Evolutionary conservation across 2,888 invertebrate genomes (phyloP), one percentile per base, ranked within the genome.

Genomic region (Acholoe squamosa): DNA sequence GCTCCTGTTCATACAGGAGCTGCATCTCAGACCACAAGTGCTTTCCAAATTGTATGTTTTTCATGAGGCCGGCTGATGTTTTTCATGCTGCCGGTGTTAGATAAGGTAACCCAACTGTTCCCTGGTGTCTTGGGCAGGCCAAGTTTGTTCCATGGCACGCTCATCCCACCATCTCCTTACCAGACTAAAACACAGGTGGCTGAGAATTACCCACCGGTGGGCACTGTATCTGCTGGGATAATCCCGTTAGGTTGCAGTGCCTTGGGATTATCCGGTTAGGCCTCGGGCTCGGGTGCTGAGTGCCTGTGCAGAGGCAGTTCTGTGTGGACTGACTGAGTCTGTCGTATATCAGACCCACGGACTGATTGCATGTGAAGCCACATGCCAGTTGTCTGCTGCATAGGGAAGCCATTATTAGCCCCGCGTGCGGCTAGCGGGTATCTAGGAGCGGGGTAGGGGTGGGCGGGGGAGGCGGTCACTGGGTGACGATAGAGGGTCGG

Each of bases 41-140:
- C 5, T 16, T 71, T 19, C 43, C 43, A n/a, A 43, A 3, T 43
- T 43, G 43, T 61, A 61, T 61, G 19, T 61, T 71, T 71, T 71
- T 71, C 25, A 43, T n/a, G 5, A 61, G 22, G 61, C n/a, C 19
- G 71, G 25, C 25, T 61, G 61, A 71, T 71, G 71, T 71, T 71
- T n/a, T n/a, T n/a, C n/a, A n/a, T n/a, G 28, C 71, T 71, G 71
- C 5, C 71, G 25, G 71, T 34, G 80, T 80, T 80, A 80, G 80
- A 80, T 80, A 80, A 80, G 80, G 80, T 80, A 80, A 43, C 80
- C 80, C n/a, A n/a, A 80, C 43, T 0, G 80, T 34, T 80, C 80
- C 43, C 80, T 22, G 80, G 43, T 16, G 80, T 25, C 33, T 34
- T 25, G 76, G 25, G n/a, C 76, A 25, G 22, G 71, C 28, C 22